Conservation (phyloP, 2,113 vertebrate species). For the Zeus faber region DNA sequence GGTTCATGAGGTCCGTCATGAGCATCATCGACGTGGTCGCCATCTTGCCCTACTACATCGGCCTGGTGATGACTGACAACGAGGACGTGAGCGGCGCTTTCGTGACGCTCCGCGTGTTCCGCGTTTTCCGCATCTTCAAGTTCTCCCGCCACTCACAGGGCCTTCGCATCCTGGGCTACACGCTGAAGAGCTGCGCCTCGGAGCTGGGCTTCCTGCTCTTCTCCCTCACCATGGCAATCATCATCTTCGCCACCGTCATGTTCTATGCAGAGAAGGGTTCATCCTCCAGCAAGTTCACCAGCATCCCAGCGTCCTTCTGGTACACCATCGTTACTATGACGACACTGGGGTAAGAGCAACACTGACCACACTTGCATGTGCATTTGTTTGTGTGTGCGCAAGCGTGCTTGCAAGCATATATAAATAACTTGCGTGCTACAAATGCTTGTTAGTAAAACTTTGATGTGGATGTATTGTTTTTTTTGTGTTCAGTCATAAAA, state of each 20-base stretch:
- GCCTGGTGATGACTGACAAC: constrained; percentile 97
- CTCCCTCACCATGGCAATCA: constrained; percentile 99
- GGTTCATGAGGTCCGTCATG: constrained; percentile 96
- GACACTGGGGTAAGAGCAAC: constrained; percentile 97
- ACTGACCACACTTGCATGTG: no score
- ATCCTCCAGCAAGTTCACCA: constrained; percentile 97
- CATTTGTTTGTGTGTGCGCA: no score
- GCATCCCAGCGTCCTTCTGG: constrained; percentile 99
- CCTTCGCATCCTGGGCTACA: constrained; percentile 97
- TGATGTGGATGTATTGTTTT: no score
- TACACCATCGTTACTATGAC: constrained; percentile 99
- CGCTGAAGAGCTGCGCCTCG: constrained; percentile 96
- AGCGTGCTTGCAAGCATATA: no score
- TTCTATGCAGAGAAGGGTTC: constrained; percentile 99
- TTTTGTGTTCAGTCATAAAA: no score
- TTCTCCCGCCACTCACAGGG: constrained; percentile 98
- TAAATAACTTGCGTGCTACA: no score
- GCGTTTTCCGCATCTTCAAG: constrained; percentile 99
- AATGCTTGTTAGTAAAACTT: no score
- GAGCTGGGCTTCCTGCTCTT: constrained; percentile 98
- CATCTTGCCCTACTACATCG: constrained; percentile 98
- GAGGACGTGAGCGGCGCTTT: constrained; percentile 98
- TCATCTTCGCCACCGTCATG: constrained; percentile 99
- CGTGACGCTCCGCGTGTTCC: constrained; percentile 93
- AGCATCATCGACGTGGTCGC: constrained; percentile 98